Conservation (phyloP, 2,888 invertebrate species). For the Octonoba sinensis region DNA sequence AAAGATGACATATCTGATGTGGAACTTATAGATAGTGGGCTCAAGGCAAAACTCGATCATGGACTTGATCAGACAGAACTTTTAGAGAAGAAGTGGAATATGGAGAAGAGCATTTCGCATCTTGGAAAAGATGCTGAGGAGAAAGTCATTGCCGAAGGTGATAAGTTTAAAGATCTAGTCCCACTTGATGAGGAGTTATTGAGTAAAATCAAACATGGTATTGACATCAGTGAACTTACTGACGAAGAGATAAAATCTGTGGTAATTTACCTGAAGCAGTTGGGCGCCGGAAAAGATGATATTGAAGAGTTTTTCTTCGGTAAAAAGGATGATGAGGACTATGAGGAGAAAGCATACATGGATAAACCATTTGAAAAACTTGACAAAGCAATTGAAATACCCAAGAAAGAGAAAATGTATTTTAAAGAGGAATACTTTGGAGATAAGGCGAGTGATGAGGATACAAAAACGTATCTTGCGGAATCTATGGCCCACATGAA, state of each 20-base stretch:
- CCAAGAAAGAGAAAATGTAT: neutral
- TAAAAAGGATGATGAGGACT: constrained; percentile 9
- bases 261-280: constrained; percentile 3
- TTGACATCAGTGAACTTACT: neutral
- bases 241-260: constrained; percentile 25
- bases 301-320: neutral
- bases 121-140: neutral
- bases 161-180: too few species aligned
- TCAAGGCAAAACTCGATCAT: constrained; percentile 29
- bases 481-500: constrained; percentile 18
- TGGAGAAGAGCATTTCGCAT: neutral
- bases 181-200: too few species aligned
- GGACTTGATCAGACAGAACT: constrained; percentile 26
- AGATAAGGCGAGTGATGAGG: constrained; percentile 8
- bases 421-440: neutral
- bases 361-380: neutral
- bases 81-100: constrained; percentile 18
- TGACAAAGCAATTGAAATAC: neutral
- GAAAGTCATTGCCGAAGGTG: neutral
- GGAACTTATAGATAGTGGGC: constrained; percentile 13
- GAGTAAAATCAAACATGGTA: too few species aligned
- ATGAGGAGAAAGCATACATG: neutral
- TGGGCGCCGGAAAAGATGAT: neutral
- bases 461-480: constrained; percentile 22
- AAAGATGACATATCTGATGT: constrained; percentile 1